Evolutionary conservation across 2,797 vertebrate genomes (phyloP).

Genomic region (Sebastes elongatus): DNA sequence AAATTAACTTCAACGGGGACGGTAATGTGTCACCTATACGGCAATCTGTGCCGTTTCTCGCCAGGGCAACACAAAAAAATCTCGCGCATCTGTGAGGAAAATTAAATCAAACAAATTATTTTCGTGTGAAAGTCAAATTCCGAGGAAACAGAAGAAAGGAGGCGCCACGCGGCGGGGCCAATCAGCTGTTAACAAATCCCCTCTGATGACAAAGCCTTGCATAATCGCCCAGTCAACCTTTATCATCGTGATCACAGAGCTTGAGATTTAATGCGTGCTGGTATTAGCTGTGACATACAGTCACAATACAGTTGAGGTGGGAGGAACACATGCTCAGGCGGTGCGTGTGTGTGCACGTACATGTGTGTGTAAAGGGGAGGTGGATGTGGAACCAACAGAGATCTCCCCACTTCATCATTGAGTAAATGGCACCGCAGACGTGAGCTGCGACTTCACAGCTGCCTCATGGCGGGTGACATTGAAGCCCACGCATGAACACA

Average conservation of each 20-base stretch:
- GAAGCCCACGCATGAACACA: conserved; percentile 78
- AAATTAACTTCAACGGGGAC: conserved; percentile 75
- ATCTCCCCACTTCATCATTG: conserved; percentile 78
- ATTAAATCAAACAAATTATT: conserved; percentile 58
- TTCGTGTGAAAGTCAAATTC: conserved; percentile 36
- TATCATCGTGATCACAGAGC: conserved; percentile 60
- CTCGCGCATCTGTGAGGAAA: conserved; percentile 43
- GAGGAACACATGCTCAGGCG: conserved; percentile 59
- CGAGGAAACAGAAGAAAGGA: conserved; percentile 28
- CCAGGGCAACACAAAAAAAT: conserved; percentile 8
- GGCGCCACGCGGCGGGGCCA: conserved; percentile 17
- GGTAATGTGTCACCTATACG: conserved; percentile 70
- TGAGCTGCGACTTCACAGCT: conserved; percentile 76
- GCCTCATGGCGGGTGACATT: conserved; percentile 79
- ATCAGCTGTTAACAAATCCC: conserved; percentile 61
- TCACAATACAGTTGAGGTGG: conserved; percentile 63
- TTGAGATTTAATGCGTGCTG: conserved; percentile 57
- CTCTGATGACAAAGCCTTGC: conserved; percentile 52
- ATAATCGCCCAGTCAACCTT: conserved; percentile 67
- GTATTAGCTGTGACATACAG: conserved; percentile 68
- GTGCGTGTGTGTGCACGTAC: conserved; percentile 15
- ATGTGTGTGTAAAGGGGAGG: conserved; percentile 48
- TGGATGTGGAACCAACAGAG: conserved; percentile 67
- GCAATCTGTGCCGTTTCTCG: conserved; percentile 44
- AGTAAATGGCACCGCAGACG: conserved; percentile 76